Evolutionary conservation across 2,888 invertebrate species (phyloP).

Genomic region (Rotaria magnacalcarata): DNA sequence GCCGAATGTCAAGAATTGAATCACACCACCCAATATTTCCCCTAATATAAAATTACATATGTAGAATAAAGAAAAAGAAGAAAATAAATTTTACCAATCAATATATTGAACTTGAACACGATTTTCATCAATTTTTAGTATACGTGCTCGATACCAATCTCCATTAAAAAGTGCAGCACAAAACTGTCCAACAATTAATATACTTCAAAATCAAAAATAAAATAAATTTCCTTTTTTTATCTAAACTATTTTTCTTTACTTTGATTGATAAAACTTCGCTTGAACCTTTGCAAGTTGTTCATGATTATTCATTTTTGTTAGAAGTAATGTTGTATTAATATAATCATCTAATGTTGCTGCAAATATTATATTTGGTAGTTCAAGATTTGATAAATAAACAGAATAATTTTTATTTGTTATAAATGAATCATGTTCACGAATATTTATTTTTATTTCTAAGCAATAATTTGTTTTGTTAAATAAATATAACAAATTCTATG

Average conservation of each 20-base stretch:
- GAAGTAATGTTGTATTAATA: not conserved
- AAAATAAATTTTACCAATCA: not conserved
- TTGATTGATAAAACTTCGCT: not conserved
- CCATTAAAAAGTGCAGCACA: not conserved
- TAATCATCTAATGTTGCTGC: not conserved
- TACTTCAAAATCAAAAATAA: not conserved
- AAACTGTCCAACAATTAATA: not conserved
- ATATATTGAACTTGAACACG: not conserved
- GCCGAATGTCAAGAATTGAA: not conserved
- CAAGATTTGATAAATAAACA: conserved; percentile 27
- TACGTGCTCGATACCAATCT: not conserved
- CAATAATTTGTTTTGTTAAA: not conserved
- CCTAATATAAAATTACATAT: not conserved
- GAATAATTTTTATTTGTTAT: not conserved
- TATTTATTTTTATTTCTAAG: not conserved
- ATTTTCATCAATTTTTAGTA: not conserved
- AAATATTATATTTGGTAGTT: conserved; percentile 1
- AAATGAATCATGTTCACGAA: conserved; percentile 2
- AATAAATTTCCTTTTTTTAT: not conserved
- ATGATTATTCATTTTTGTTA: conserved; percentile 11
- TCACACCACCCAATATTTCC: not conserved
- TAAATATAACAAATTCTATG: not conserved
- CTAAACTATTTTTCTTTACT: not conserved
- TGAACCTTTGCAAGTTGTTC: not conserved
- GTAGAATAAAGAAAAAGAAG: not conserved